Conservation (phyloP, 1,140 invertebrate genomes). For the Dufourea novaeangliae region DNA sequence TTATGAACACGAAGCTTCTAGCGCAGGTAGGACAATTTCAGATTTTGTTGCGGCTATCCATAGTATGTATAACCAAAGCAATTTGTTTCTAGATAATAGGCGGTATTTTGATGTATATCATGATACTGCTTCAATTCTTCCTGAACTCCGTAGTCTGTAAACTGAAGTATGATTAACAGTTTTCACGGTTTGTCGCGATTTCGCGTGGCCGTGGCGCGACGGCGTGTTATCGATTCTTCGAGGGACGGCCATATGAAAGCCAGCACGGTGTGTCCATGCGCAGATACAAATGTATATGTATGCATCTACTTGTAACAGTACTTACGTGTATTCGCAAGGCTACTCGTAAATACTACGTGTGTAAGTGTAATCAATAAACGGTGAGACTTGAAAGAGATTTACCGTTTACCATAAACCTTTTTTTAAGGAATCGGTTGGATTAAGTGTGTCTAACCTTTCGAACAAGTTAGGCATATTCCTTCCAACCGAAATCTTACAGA, state of each 20-base stretch:
- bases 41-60: too few species aligned
- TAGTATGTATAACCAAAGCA: too few species aligned
- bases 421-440: too few species aligned
- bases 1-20: conserved; percentile 60
- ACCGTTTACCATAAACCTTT: too few species aligned
- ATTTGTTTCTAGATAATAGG: conserved; percentile 62
- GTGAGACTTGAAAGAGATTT: neutral
- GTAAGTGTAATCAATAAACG: neutral
- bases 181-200: neutral
- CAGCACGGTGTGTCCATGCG: neutral
- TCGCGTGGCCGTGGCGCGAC: too few species aligned
- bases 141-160: neutral
- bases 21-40: neutral
- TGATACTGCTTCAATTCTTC: conserved; percentile 72
- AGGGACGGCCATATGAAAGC: neutral
- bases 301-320: conserved; percentile 1
- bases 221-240: neutral
- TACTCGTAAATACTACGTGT: neutral
- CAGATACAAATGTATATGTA: too few species aligned
- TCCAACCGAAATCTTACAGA: too few species aligned
- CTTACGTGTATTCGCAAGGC: neutral
- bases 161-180: neutral
- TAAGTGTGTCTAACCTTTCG: too few species aligned
- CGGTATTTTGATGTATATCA: conserved; percentile 66
- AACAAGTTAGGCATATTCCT: too few species aligned